A percentile compares a stretch with the other conserved stretches of the same genome.
phyloP scores from a whole-genome alignment of 2,797 vertebrate genomes.

The Thalassophryne amazonica region DNA sequence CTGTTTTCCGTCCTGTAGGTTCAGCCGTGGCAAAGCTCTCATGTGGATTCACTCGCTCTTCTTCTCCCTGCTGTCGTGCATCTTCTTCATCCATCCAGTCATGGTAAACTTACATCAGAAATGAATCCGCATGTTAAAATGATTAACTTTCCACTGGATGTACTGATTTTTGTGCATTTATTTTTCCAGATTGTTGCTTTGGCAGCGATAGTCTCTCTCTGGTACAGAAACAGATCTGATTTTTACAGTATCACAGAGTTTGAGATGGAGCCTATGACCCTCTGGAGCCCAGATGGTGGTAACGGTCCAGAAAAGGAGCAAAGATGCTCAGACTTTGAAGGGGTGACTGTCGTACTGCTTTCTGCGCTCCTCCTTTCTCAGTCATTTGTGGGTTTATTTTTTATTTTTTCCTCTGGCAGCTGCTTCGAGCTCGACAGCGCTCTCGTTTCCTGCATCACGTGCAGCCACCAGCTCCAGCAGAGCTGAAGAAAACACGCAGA shows the following conservation, averaged over 20 bases:
- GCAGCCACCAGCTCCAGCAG: constrained; percentile 57
- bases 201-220: constrained; percentile 69
- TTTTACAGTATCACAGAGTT: constrained; percentile 36
- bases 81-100: constrained; percentile 77
- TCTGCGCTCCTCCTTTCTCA: neutral
- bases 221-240: constrained; percentile 40
- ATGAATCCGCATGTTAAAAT: too few relatives aligned
- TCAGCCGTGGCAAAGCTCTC: constrained; percentile 64
- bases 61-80: constrained; percentile 76
- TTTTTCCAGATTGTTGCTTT: constrained; percentile 71
- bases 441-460: constrained; percentile 73
- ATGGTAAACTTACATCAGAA: constrained; percentile 61
- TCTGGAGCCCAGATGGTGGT: constrained; percentile 9
- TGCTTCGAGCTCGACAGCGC: constrained; percentile 69
- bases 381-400: too few relatives aligned
- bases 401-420: constrained; percentile 55
- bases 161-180: neutral
- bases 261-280: constrained; percentile 33
- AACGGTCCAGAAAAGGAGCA: neutral
- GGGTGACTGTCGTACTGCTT: constrained; percentile 55
- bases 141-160: neutral
- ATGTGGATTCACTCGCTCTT: constrained; percentile 79
- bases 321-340: constrained; percentile 38
- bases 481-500: constrained; percentile 56
- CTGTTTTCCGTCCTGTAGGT: constrained; percentile 60